Base-by-base conservation (phyloP, 2,113 vertebrate genomes). In the Otis tarda region DNA sequence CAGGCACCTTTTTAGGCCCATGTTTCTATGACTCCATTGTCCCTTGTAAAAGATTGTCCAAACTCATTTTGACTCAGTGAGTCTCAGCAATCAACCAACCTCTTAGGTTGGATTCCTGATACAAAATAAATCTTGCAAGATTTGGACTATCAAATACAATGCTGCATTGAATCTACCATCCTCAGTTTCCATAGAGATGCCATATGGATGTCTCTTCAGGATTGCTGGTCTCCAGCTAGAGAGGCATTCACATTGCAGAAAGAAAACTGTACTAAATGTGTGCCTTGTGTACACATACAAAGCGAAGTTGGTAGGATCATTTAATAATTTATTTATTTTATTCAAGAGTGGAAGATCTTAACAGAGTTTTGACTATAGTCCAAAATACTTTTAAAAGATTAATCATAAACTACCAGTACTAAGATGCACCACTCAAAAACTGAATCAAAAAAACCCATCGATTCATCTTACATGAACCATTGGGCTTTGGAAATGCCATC, bases 171-270 rank as follows among this genome's bases (percentile, higher is more conserved):
- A 70, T 90, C 87, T 88, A 87, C 79, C 87, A 63, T 78, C 59
- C 64, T 88, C 82, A 64, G 64, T 93, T 94, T 94, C 93, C 96
- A 96, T 75, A 91, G 91, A 95, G 92, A 93, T 95, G 92, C 90
- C 93, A 70, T 71, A 83, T 10, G 67, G 90, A 73, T 76, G 39
- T 53, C 74, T 96, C 89, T 82, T 94, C 63, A 59, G 70, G 90
- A 91, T 92, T 6, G 3, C 21, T 0, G 1, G 90, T 89, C 70
- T 47, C 65, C 87, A 88, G 70, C 61, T 85, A 95, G 45, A 85
- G 85, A 4, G 1, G 14, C 70, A 79, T n/a, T 79, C 59, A 23
- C 41, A 47, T 8, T 2, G 2, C 82, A 93, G 67, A 83, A 83
- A 79, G 70, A 56, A 77, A 93, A 85, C 22, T 24, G 16, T 21